Evolutionary conservation across 2,888 invertebrate species (phyloP), one percentile per base, ranked within the genome.

Genomic region (Aspidiotus rigidus): DNA sequence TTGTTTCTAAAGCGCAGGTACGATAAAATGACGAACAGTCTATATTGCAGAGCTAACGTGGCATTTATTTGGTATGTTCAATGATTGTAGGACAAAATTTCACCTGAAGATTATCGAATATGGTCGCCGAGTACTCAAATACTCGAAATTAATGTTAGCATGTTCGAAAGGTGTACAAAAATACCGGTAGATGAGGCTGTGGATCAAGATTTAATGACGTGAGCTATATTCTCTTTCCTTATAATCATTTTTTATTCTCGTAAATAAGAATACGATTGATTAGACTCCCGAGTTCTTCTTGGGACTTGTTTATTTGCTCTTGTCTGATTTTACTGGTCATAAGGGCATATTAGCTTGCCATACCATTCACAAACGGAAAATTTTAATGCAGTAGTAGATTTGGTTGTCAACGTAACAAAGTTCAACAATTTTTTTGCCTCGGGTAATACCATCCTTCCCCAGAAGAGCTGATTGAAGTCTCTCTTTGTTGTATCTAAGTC

Each of bases 71-170:
- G 54, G 40, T 10, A 57, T 42, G 70, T 17, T 62, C 55, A 7
- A 62, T 62, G 8, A 16, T 71, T 71, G 28, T 57, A 70, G 70
- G 64, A 64, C 44, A 64, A 64, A 16, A 11, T 70, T 64, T 75
- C 79, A 17, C 81, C 86, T 0, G 82, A 82, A 53, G 92, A 93
- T 78, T 86, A 82, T 74, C 82, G 92, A 62, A 74, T 79, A 69
- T 76, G 82, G 61, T 80, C 84, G 11, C 75, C 78, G 7, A 77
- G 78, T 17, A 83, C 83, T 69, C 89, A 90, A 79, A 88, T 94
- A 72, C 79, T 87, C 62, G 80, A 81, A 2, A 77, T 92, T 54
- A 84, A 83, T 7, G 76, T 82, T 63, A 82, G 84, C 2, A 83
- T 83, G 72, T 77, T 88, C 61, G 77, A 79, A 40, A 79, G 83